Evolutionary conservation across 2,113 vertebrate genomes (phyloP), one percentile per base, ranked within the genome.

Genomic region (Ceyx margarethae): DNA sequence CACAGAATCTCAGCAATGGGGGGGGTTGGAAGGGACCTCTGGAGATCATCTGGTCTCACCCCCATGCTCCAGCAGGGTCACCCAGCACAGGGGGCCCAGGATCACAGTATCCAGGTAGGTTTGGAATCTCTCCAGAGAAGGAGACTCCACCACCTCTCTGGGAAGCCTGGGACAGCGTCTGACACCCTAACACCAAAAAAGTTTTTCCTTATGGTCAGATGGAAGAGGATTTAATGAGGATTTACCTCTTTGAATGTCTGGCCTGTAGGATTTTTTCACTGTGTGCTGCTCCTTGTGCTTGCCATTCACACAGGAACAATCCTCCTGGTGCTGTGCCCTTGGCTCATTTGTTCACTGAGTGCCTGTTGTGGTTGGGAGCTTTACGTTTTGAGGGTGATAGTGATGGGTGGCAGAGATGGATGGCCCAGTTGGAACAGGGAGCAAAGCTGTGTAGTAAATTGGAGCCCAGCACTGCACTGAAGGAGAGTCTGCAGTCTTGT

Each of bases 281-380:
- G n/a, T 28, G 0, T 5, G 4, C 22, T 81, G 4, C 48, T 64
- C 3, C 43, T 75, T 58, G 15, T 40, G 23, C 62, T 45, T 46
- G n/a, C 68, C 22, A 17, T 57, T 82, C 43, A 11, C 31, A 13
- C 37, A 46, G 82, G 51, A 65, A 48, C 31, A 61, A 3, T 45
- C 50, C 77, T 81, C 54, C 28, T 31, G 31, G 42, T 90, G 54
- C 80, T 54, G 54, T 66, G 85, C 28, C 50, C 65, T 85, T 90
- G 56, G 73, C 64, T 88, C 25, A 1, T 80, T 58, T 46, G 26
- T 46, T 62, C 46, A 6, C 46, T 0, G 7, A 26, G 33, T 37
- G 31, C 51, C 42, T 1, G 1, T 50, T 0, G 0, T 62, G 56
- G 77, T 81, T 50, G 71, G 80, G 28, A 73, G 51, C 0, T 0